Conservation (phyloP, 2,888 invertebrate species). For the Minunthozetes semirufus region DNA sequence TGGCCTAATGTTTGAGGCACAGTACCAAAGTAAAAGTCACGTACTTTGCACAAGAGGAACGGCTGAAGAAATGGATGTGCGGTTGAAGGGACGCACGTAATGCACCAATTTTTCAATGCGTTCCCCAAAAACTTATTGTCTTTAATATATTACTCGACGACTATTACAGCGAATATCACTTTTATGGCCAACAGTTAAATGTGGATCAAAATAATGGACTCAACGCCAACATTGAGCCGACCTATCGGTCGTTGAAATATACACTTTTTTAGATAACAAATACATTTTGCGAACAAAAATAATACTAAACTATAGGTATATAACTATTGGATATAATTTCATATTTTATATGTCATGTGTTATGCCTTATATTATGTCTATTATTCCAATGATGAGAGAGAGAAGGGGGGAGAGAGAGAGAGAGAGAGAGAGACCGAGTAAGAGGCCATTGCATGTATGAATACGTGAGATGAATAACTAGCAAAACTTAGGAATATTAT, state of each 20-base stretch:
- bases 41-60: constrained; percentile 8
- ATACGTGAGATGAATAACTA: constrained; percentile 17
- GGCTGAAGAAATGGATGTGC: constrained; percentile 24
- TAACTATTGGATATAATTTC: background rate
- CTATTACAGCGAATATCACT: background rate
- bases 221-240: background rate
- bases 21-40: constrained; percentile 27
- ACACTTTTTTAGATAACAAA: background rate
- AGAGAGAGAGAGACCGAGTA: background rate
- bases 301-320: background rate
- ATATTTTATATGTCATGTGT: background rate
- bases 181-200: background rate
- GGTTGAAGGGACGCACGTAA: constrained; percentile 30
- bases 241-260: no score
- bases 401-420: constrained; percentile 6
- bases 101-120: constrained; percentile 28
- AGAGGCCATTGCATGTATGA: constrained; percentile 24
- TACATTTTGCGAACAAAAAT: background rate
- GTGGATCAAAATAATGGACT: background rate
- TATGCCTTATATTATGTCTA: background rate
- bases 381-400: background rate
- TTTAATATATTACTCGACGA: background rate
- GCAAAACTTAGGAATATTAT: constrained; percentile 10
- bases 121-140: constrained; percentile 16
- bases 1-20: constrained; percentile 13